phyloP scores from a whole-genome alignment of 2,113 vertebrate genomes.

The Ursus arctos region DNA sequence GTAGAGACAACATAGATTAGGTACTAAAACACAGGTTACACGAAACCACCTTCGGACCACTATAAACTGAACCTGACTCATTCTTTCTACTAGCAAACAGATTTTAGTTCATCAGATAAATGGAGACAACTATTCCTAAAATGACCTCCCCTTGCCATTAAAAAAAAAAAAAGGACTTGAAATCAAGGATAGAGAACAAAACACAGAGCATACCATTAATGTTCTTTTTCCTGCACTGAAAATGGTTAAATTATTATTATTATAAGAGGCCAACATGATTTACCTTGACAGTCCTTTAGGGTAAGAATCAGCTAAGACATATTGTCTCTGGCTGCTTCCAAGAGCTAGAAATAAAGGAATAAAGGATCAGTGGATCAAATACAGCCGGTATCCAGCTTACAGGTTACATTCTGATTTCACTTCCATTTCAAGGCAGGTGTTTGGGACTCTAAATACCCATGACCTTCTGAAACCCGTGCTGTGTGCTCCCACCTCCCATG shows the following conservation, averaged over 20 bases:
- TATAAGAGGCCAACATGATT: neutral
- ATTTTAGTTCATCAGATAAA: constrained; percentile 61
- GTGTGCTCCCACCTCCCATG: neutral
- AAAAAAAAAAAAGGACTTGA: neutral
- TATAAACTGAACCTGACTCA: constrained; percentile 62
- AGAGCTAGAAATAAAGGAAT: constrained; percentile 30
- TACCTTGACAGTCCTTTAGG: constrained; percentile 45
- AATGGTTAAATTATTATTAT: constrained; percentile 63
- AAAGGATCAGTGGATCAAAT: neutral
- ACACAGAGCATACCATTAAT: neutral
- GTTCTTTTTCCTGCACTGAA: neutral
- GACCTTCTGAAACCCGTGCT: neutral
- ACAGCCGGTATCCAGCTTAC: neutral
- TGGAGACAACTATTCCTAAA: constrained; percentile 55
- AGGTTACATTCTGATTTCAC: neutral
- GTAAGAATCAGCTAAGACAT: neutral
- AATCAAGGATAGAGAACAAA: constrained; percentile 12
- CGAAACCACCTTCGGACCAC: constrained; percentile 76
- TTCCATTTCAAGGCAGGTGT: neutral
- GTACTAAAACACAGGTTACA: constrained; percentile 72
- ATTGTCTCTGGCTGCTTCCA: neutral
- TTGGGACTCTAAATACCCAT: too few species aligned
- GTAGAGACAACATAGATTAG: constrained; percentile 83
- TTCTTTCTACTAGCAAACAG: constrained; percentile 68
- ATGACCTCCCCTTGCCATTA: constrained; percentile 46